phyloP scores from a whole-genome alignment of 2,888 invertebrate species.

The Cosmia trapezina region DNA sequence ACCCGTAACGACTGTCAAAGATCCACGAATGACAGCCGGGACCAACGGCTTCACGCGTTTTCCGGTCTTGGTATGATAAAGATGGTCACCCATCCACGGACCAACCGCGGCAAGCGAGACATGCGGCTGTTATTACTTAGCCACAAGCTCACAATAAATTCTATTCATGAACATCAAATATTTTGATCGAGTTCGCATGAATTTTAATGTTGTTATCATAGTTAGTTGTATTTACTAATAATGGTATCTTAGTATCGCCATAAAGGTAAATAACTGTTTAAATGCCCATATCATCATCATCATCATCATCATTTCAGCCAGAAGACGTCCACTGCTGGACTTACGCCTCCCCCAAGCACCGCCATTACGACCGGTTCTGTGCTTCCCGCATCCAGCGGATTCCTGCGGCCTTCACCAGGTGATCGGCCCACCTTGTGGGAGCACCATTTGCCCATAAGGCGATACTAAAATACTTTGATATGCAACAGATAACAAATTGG shows the following conservation, averaged over 20 bases:
- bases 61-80: no score
- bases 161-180: slow-evolving; percentile 5
- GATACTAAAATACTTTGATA: not conserved
- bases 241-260: slow-evolving; percentile 4
- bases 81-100: no score
- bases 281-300: not conserved
- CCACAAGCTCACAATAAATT: not conserved
- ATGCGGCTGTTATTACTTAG: no score
- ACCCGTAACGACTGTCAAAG: no score
- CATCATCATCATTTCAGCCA: not conserved
- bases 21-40: no score
- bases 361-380: not conserved
- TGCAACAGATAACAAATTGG: not conserved
- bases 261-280: not conserved
- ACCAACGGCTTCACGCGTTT: no score
- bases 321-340: not conserved
- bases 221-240: not conserved
- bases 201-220: not conserved
- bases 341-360: not conserved
- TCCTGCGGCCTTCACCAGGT: not conserved
- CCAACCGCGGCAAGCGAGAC: no score
- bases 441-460: not conserved
- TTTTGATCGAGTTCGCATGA: slow-evolving; percentile 10
- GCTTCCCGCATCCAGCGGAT: not conserved
- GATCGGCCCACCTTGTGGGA: not conserved